These are phyloP conservation scores for Nemurella pictetii DNA, from an alignment of 2,888 invertebrate genomes.

Conservation along the genomic window DNA sequence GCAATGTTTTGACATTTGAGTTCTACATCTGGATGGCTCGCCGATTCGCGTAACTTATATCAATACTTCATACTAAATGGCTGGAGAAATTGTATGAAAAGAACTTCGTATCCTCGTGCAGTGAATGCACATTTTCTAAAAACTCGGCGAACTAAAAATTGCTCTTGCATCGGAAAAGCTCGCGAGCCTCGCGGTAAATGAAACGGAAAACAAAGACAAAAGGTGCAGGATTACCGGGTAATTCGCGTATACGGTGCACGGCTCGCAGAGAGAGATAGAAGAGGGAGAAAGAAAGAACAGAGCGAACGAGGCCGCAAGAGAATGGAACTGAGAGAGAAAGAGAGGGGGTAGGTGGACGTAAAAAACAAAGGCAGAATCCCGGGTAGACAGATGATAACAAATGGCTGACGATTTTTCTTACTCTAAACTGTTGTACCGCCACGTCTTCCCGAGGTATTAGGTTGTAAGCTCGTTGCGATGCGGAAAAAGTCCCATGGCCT, in stretches of 20 bases:
- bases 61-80: background rate
- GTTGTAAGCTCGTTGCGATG: background rate
- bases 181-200: background rate
- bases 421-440: slow-evolving; percentile 33
- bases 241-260: background rate
- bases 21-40: too few species aligned
- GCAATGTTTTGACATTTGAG: too few species aligned
- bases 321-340: too few species aligned
- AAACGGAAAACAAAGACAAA: slow-evolving; percentile 24
- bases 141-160: background rate
- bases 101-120: background rate
- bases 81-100: background rate
- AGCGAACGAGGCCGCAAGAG: background rate
- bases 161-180: background rate
- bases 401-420: slow-evolving; percentile 38
- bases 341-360: background rate
- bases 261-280: background rate
- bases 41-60: too few species aligned
- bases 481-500: background rate
- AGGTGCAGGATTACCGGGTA: slow-evolving; percentile 9
- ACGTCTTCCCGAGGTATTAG: slow-evolving; percentile 27
- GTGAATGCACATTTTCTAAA: background rate
- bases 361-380: slow-evolving; percentile 33
- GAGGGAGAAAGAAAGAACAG: background rate
- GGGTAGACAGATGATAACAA: slow-evolving; percentile 36